Conservation (phyloP, 2,888 invertebrate species). For the Melikaiella ostensackeni region DNA sequence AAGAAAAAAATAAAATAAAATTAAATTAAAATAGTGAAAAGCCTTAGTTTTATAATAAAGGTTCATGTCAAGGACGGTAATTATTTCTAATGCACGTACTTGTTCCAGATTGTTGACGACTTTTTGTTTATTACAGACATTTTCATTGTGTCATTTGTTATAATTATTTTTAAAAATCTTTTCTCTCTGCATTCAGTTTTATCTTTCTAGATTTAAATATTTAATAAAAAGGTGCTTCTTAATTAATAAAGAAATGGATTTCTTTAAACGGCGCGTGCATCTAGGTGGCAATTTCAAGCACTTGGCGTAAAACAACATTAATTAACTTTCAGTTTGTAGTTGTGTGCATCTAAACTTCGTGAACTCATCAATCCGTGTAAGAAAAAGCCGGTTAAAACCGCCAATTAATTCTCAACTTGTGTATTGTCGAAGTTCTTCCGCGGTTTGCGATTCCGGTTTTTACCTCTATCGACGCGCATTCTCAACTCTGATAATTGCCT, state of each 20-base stretch:
- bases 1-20: too few relatives aligned
- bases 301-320: conserved; percentile 11
- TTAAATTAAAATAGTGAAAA: neutral
- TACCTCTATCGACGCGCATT: conserved; percentile 26
- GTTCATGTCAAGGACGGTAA: conserved; percentile 1
- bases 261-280: neutral
- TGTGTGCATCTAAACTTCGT: conserved; percentile 22
- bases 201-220: neutral
- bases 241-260: neutral
- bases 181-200: too few relatives aligned
- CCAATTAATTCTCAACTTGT: conserved; percentile 32
- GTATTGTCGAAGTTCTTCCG: conserved; percentile 36
- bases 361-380: conserved; percentile 27
- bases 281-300: neutral
- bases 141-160: neutral
- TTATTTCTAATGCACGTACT: neutral
- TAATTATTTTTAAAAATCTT: neutral
- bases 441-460: conserved; percentile 24
- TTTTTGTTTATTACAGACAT: neutral
- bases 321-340: conserved; percentile 23
- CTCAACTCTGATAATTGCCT: conserved; percentile 23
- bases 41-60: neutral
- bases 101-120: neutral
- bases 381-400: conserved; percentile 29
- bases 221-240: neutral